Conservation (phyloP, 2,797 vertebrate genomes). For the Echeneis naucrates region DNA sequence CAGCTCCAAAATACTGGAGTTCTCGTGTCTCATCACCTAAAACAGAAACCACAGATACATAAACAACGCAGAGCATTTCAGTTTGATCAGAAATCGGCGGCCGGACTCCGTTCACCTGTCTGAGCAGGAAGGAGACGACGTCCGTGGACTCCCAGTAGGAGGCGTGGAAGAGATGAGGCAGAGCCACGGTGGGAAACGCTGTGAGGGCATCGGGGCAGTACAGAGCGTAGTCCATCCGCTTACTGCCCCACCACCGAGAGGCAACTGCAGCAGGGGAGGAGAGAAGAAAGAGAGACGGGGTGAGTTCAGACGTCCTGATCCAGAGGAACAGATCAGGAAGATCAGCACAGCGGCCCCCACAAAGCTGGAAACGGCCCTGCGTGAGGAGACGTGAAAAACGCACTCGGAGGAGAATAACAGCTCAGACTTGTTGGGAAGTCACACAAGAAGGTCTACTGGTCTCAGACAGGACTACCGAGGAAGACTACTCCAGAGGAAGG, state of each 20-base stretch:
- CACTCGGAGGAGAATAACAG: conserved; percentile 15
- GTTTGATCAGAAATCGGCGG: not conserved
- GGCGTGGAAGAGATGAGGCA: conserved; percentile 97
- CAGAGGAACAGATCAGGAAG: not conserved
- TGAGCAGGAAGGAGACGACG: conserved; percentile 93
- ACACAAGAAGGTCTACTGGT: too few species aligned
- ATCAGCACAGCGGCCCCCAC: too few species aligned
- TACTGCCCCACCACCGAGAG: conserved; percentile 94
- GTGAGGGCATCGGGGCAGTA: conserved; percentile 94
- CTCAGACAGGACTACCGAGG: conserved; percentile 25
- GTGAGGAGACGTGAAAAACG: conserved; percentile 18
- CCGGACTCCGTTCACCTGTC: conserved; percentile 85
- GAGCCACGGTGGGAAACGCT: conserved; percentile 93
- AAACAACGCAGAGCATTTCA: not conserved
- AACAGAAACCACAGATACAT: not conserved
- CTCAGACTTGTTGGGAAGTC: conserved; percentile 24
- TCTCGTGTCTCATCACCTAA: conserved; percentile 97
- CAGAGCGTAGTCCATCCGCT: conserved; percentile 93
- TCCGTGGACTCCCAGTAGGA: conserved; percentile 99
- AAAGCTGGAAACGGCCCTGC: too few species aligned
- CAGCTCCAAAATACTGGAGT: conserved; percentile 92
- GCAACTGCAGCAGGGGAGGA: conserved; percentile 81
- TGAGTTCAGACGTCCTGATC: conserved; percentile 9
- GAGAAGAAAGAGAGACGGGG: not conserved
- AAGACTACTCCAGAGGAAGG: conserved; percentile 41